Base-by-base conservation (phyloP, 2,888 invertebrate genomes). In the Auanema freiburgensis region DNA sequence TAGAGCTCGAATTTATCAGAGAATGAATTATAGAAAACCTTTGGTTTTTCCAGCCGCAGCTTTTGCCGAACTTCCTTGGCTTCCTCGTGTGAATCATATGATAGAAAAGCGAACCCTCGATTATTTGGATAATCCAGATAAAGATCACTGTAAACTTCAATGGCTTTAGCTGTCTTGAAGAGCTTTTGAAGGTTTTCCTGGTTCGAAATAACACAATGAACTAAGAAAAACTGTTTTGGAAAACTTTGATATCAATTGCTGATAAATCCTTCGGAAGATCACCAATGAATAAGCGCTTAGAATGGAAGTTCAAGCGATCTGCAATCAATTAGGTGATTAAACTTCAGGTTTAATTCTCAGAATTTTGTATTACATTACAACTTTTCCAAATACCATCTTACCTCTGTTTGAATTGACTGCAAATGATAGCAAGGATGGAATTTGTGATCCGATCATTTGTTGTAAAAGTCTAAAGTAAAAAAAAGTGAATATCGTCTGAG, bases 141-240 rank as follows among this genome's bases (percentile, higher is more conserved):
- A 40, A 60, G 10, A 12, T 60, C 60, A 6, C 46, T 25, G 49
- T 60, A 60, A 24, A 60, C 60, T 16, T 60, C 60, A 6, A 54
- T 49, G n/a, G 53, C 46, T 12, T n/a, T 23, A 6, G 60, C 60
- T 12, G 53, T 43, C 1, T 53, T 53, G 49, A 60, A 60, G 18
- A 53, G 11, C 8, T 60, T 46, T 14, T n/a, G 14, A 18, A 60
- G 23, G 10, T 25, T 18, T 8, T 18, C 25, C 60, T 60, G 23
- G 5, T 5, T 33, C 8, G 4, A 33, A 33, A 33, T 33, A 33
- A 33, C 8, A 5, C 8, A 3, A 33, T 33, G 8, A 33, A 33
- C 8, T 3, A 33, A 8, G 33, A 8, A 33, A 5, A 5, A 33
- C n/a, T 33, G 33, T 5, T 46, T 5, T 46, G 46, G 8, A 5